Percentiles rank a stretch among this genome's conserved stretches.
Conservation (phyloP, 1,140 invertebrate species). For the Cecropterus lyciades region DNA sequence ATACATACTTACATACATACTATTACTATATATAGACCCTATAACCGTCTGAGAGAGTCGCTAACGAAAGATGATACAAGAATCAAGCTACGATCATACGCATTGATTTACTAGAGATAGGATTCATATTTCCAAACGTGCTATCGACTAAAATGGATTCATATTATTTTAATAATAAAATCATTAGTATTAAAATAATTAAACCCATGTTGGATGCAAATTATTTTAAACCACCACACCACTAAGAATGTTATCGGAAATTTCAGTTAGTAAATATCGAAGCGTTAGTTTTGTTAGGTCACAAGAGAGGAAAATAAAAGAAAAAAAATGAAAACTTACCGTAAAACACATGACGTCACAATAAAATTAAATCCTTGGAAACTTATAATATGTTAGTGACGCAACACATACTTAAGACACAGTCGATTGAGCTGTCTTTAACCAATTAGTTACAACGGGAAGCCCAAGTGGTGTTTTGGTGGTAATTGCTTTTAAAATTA, state of each 20-base stretch:
- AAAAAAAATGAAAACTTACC: constrained; percentile 66
- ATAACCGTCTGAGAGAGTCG: constrained; percentile 1
- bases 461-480: constrained; percentile 74
- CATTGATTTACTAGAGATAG: constrained; percentile 74
- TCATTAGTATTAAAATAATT: constrained; percentile 42
- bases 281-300: constrained; percentile 64
- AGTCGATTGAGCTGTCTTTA: constrained; percentile 75
- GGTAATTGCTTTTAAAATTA: constrained; percentile 43
- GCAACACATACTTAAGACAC: constrained; percentile 51
- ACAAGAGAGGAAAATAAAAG: constrained; percentile 44
- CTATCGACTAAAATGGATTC: constrained; percentile 36
- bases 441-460: constrained; percentile 69
- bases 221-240: constrained; percentile 75
- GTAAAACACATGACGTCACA: constrained; percentile 25
- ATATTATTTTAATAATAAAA: constrained; percentile 47
- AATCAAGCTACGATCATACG: constrained; percentile 55
- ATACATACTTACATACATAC: constrained; percentile 46
- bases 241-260: constrained; percentile 58
- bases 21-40: constrained; percentile 22
- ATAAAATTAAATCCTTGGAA: not conserved
- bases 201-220: constrained; percentile 50
- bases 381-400: constrained; percentile 60
- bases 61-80: constrained; percentile 8
- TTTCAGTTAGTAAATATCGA: constrained; percentile 52
- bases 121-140: constrained; percentile 58